A percentile compares a stretch with the other conserved stretches of the same genome.
Conservation (phyloP, 2,797 vertebrate genomes). For the Melanotaenia parkinsoni region DNA sequence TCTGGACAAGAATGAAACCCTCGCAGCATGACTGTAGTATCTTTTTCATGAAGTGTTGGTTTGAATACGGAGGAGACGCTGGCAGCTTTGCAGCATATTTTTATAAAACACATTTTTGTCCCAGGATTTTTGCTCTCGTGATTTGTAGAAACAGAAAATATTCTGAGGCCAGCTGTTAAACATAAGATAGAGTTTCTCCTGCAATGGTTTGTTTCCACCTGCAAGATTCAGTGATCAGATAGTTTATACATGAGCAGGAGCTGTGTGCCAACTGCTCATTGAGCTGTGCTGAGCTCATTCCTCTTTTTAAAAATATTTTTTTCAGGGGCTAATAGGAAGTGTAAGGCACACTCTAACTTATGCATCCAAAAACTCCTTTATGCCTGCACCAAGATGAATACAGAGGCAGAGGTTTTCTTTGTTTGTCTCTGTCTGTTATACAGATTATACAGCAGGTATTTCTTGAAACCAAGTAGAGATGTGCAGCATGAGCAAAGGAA, state of each 20-base stretch:
- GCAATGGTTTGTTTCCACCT: constrained; percentile 47
- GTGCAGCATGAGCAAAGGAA: neutral
- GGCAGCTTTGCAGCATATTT: constrained; percentile 64
- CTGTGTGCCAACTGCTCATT: constrained; percentile 31
- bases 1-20: constrained; percentile 63
- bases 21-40: constrained; percentile 56
- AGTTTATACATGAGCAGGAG: constrained; percentile 39
- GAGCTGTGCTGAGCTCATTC: constrained; percentile 21
- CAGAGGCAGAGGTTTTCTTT: neutral
- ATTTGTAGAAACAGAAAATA: constrained; percentile 55
- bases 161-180: constrained; percentile 54
- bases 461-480: neutral
- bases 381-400: neutral
- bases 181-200: constrained; percentile 47
- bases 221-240: constrained; percentile 34
- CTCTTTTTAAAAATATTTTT: constrained; percentile 36
- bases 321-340: constrained; percentile 25
- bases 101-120: constrained; percentile 57
- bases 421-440: neutral
- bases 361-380: constrained; percentile 14
- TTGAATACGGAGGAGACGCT: constrained; percentile 42
- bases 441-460: neutral
- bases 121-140: constrained; percentile 59
- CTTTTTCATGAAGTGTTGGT: constrained; percentile 57
- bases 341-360: constrained; percentile 8